phyloP scores from a whole-genome alignment of 1,140 invertebrate species.

The Scaptomyza montana region DNA sequence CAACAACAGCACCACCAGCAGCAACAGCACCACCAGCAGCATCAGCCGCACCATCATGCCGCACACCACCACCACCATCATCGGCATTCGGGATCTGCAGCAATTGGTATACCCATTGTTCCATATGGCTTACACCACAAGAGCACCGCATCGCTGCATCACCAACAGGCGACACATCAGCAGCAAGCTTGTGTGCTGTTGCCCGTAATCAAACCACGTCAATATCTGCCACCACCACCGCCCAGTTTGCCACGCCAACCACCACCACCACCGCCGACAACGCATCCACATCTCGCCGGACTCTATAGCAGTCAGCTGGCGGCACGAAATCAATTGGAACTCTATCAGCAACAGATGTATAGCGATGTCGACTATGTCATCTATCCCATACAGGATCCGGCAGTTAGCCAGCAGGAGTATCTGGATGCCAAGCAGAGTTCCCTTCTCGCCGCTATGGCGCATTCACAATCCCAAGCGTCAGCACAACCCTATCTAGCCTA shows the following conservation, averaged over 20 bases:
- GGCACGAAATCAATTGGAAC: slow-evolving; percentile 90
- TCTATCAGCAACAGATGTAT: slow-evolving; percentile 93
- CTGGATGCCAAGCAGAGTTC: slow-evolving; percentile 92
- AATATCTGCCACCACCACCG: slow-evolving; percentile 84
- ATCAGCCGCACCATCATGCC: slow-evolving; percentile 13
- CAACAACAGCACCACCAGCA: slow-evolving; percentile 31
- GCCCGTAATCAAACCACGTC: slow-evolving; percentile 81
- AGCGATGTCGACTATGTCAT: slow-evolving; percentile 96
- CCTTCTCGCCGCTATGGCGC: slow-evolving; percentile 86
- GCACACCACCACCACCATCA: slow-evolving; percentile 31
- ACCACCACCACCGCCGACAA: slow-evolving; percentile 84
- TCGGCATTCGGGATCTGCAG: slow-evolving; percentile 64
- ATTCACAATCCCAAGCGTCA: slow-evolving; percentile 82
- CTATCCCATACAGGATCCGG: slow-evolving; percentile 94
- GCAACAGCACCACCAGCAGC: slow-evolving; percentile 9
- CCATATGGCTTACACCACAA: slow-evolving; percentile 80
- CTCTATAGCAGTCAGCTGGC: slow-evolving; percentile 89
- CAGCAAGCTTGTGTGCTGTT: slow-evolving; percentile 81
- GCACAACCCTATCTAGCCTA: slow-evolving; percentile 85
- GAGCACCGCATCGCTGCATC: slow-evolving; percentile 76
- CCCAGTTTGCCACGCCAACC: slow-evolving; percentile 84
- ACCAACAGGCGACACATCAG: slow-evolving; percentile 70
- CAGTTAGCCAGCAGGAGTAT: slow-evolving; percentile 94
- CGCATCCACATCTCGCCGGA: slow-evolving; percentile 84
- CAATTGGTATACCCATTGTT: slow-evolving; percentile 80